Evolutionary conservation across 2,797 vertebrate genomes (phyloP), one percentile per base, ranked within the genome.

Genomic region (Antennarius maculatus): DNA sequence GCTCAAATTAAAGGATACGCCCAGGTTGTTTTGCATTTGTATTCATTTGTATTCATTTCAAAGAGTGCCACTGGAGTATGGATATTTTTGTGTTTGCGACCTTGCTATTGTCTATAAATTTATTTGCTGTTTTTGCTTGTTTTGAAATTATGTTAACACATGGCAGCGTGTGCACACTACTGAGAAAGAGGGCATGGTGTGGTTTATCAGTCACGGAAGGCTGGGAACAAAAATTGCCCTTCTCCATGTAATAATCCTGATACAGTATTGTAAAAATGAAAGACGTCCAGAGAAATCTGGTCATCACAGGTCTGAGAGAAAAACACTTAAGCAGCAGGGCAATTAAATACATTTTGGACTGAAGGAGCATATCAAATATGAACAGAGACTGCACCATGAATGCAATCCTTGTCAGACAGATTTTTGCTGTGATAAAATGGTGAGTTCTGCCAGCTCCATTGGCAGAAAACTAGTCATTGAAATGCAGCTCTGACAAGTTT

Each of bases 391-490:
- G 47, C 15, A 54, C 60, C 39, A 45, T 63, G 34, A 58, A 76
- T 69, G 61, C 41, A 62, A 71, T 76, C 67, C 57, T 50, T 58
- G 48, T 69, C 70, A 29, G 76, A 42, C 84, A 80, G 64, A 78
- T 64, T 77, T 71, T 77, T 52, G 6, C 69, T 69, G 51, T 76
- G 74, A 83, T 80, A 64, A 80, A 80, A 77, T 47, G 42, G 54
- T 66, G 71, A 59, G 68, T 71, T 69, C 69, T 80, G 77, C 72
- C 84, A 82, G 67, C 43, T 1, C 82, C 54, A 61, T 74, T 86
- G 77, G 81, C 83, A 81, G 62, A 53, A 59, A 64, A 37, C 3
- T 37, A 51, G 28, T 49, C 63, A 50, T 61, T 72, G 83, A 69
- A 75, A 83, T 41, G 54, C 45, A 28, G 51, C 18, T 77, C 42